Percentiles rank a stretch among this genome's conserved stretches.
Conservation (phyloP, 2,888 invertebrate genomes). For the Drosophila infuscata region DNA sequence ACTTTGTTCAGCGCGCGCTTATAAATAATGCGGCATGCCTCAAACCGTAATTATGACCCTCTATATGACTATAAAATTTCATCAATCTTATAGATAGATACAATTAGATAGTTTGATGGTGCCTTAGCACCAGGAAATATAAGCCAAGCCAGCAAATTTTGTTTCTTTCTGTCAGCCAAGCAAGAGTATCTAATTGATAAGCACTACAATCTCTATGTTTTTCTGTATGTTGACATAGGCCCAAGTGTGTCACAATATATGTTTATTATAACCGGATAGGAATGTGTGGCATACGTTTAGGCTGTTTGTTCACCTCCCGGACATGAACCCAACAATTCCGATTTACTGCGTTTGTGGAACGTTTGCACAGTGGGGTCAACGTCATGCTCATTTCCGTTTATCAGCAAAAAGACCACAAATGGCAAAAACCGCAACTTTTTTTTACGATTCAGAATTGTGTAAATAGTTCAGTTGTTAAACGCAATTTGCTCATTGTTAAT, state of each 20-base stretch:
- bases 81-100: neutral
- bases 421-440: constrained; percentile 48
- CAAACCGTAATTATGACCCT: neutral
- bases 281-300: constrained; percentile 46
- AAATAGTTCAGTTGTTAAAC: constrained; percentile 21
- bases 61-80: too few relatives aligned
- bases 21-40: constrained; percentile 36
- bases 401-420: constrained; percentile 59
- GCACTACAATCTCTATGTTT: neutral
- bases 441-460: constrained; percentile 31
- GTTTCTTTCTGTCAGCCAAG: constrained; percentile 5
- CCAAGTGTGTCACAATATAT: neutral
- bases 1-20: constrained; percentile 28
- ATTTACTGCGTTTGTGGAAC: constrained; percentile 23
- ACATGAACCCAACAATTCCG: constrained; percentile 27
- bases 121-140: neutral
- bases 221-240: constrained; percentile 9
- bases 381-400: constrained; percentile 54
- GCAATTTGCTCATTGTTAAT: constrained; percentile 30
- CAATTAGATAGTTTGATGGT: neutral
- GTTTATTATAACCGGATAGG: neutral
- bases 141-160: neutral
- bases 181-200: constrained; percentile 8
- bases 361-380: constrained; percentile 58
- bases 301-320: constrained; percentile 23